Base-by-base conservation (phyloP, 2,797 vertebrate genomes). In the Dicrostonyx torquatus region DNA sequence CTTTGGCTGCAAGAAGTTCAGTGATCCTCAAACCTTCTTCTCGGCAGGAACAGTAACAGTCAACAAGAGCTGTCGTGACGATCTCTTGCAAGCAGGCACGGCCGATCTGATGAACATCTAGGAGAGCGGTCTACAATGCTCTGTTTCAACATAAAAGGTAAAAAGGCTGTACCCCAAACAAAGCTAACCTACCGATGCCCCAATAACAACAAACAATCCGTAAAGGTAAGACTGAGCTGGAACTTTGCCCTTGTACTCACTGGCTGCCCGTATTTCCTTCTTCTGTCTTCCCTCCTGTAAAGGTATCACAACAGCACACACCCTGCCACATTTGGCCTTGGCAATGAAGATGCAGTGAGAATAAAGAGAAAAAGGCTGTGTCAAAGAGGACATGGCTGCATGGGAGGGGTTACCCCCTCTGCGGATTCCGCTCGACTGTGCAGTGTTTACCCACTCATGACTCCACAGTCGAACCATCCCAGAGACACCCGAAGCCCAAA, bases 331-430 rank as follows among this genome's bases (percentile, higher is more conserved):
- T 17, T 29, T 43, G 22, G 14, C 5, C 0, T 60, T 48, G 6
- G 20, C 48, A 55, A n/a, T 0, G 20, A 9, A 37, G 34, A 26
- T 2, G 66, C 0, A 24, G 8, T 34, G 66, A 58, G 18, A 60
- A 24, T 34, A 10, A 34, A 17, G 76, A 5, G 17, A 45, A 9
- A 1, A 22, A n/a, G 0, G 0, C 26, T 2, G 24, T 48, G 6
- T 31, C 34, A 76, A 18, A 62, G 53, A 12, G 15, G 48, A 15
- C 1, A 9, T 2, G 37, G 15, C 45, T 66, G 11, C 1, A 5
- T 0, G 2, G 70, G 68, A 66, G n/a, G 45, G 31, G 8, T 10
- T 15, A 7, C 34, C n/a, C 34, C 11, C 40, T 24, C 20, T 15
- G 17, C 6, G 17, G 22, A 20, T 6, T 14, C 26, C 6, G 9